Conservation (phyloP, 2,113 vertebrate genomes). For the Perognathus longimembris region DNA sequence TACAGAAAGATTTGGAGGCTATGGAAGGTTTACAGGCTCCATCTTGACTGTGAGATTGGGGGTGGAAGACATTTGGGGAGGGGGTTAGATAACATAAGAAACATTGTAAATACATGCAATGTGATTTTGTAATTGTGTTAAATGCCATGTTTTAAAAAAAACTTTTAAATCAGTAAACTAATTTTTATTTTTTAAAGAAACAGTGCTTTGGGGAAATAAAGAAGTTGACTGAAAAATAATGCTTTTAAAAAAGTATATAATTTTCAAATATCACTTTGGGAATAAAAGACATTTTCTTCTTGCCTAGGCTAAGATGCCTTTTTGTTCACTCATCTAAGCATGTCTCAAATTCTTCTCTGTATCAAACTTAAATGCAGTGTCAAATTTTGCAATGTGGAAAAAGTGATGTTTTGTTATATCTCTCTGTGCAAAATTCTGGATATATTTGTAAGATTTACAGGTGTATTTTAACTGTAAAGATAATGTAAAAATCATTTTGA, state of each 20-base stretch:
- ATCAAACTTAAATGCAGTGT: constrained; percentile 63
- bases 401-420: constrained; percentile 57
- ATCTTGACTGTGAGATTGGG: constrained; percentile 57
- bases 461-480: constrained; percentile 56
- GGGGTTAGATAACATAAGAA: constrained; percentile 42
- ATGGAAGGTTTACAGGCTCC: constrained; percentile 55
- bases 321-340: constrained; percentile 58
- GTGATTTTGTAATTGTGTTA: constrained; percentile 45
- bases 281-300: constrained; percentile 64
- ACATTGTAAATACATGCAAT: constrained; percentile 58
- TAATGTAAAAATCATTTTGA: constrained; percentile 33
- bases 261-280: constrained; percentile 51
- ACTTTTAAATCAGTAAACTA: constrained; percentile 49
- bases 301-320: constrained; percentile 63
- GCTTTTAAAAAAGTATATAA: constrained; percentile 31
- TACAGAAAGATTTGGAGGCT: constrained; percentile 63
- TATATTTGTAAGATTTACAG: constrained; percentile 56
- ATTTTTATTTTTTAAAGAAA: constrained; percentile 31
- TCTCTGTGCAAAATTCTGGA: constrained; percentile 35
- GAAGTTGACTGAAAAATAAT: neutral
- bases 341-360: constrained; percentile 62
- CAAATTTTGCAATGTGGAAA: constrained; percentile 42
- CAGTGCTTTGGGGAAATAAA: neutral
- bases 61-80: constrained; percentile 52
- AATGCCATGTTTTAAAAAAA: constrained; percentile 46